Base-by-base conservation (phyloP, 2,888 invertebrate species). In the Rhamnusium bicolor region DNA sequence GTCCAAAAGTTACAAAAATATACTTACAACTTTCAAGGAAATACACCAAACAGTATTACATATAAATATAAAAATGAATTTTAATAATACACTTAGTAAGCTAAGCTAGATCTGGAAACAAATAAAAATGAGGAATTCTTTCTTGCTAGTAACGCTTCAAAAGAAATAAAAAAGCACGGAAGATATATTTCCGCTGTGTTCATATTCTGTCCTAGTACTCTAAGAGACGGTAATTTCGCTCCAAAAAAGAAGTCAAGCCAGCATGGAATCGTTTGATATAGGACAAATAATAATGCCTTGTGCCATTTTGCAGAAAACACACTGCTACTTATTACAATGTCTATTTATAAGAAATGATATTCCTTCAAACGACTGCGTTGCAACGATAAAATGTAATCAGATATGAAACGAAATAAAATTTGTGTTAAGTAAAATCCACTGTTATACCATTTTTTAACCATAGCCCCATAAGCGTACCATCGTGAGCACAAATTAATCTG, bases 241-340 rank as follows among this genome's bases (percentile, higher is more conserved):
- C 40, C 40, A 19, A 46, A 46, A 46, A n/a, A 19, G 61, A 61
- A 61, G 18, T 46, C 61, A 19, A 18, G 29, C 4, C n/a, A 5
- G 46, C 12, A 21, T 40, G 19, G 19, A 53, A 53, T 53, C 61
- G 19, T 46, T 61, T 61, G 18, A 61, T 61, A 46, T 10, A 16
- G 46, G 19, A 46, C 61, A 61, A 61, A 61, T n/a, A 40, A 18
- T 18, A 21, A 61, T 61, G 18, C 21, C 40, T n/a, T 4, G 32
- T 19, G 6, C 10, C 18, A 46, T 61, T 32, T 16, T 18, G 40
- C 19, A 29, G 29, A 16, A 58, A 54, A 56, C 14, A 24, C 56
- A n/a, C 27, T 10, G 53, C 19, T 19, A 18, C 5, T 53, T 53
- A 53, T 1, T 6, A 19, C 1, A 5, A 53, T 18, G 1, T 47